Percentiles rank a stretch among this genome's conserved stretches.
Conservation (phyloP, 2,797 vertebrate genomes). For the Paguma larvata region DNA sequence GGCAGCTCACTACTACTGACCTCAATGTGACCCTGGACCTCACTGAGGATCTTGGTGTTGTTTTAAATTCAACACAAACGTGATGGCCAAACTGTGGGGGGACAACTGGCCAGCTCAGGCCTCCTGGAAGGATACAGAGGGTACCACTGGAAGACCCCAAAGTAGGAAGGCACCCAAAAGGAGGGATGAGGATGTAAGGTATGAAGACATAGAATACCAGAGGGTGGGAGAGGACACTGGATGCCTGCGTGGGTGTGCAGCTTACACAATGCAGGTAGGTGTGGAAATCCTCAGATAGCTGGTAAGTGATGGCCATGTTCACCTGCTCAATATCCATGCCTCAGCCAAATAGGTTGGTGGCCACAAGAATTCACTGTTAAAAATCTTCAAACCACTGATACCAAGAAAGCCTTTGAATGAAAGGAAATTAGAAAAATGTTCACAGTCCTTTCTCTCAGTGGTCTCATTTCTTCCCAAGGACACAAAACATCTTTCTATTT, state of each 20-base stretch:
- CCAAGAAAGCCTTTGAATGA: slow-evolving; percentile 86
- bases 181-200: not conserved
- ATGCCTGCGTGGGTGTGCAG: not conserved
- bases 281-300: no score
- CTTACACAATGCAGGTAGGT: no score
- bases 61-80: slow-evolving; percentile 91
- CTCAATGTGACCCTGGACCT: slow-evolving; percentile 92
- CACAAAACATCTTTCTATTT: no score
- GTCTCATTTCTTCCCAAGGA: no score
- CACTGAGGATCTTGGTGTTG: slow-evolving; percentile 92
- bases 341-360: slow-evolving; percentile 90
- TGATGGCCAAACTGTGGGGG: slow-evolving; percentile 91
- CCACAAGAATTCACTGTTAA: slow-evolving; percentile 89
- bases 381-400: slow-evolving; percentile 91
- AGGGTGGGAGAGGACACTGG: fast-evolving
- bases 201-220: not conserved
- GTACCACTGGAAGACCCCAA: not conserved
- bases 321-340: slow-evolving; percentile 91
- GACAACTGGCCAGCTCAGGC: slow-evolving; percentile 91
- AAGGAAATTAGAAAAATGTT: slow-evolving; percentile 51
- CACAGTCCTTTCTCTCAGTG: not conserved
- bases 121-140: slow-evolving; percentile 84
- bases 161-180: no score
- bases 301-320: slow-evolving; percentile 90
- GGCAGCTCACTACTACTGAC: slow-evolving; percentile 73